A percentile compares a stretch with the other conserved stretches of the same genome.
Conservation (phyloP, 64 coral and sea anemone species). For the Exaiptasia diaphana region DNA sequence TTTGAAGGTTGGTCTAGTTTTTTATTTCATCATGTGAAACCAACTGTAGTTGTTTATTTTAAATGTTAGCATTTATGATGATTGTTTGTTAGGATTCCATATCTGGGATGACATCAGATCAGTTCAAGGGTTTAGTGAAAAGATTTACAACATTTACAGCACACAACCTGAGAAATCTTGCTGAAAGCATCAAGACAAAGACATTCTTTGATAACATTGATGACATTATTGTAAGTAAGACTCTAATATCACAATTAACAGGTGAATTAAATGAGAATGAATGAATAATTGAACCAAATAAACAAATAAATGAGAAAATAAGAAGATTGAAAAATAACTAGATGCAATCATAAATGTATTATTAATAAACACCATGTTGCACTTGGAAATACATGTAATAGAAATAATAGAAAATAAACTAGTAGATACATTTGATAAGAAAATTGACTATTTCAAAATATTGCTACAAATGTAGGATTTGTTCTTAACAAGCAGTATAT, state of each 20-base stretch:
- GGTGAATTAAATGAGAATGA: too few species aligned
- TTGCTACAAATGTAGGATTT: too few species aligned
- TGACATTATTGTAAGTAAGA: conserved; percentile 36
- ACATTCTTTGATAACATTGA: conserved; percentile 67
- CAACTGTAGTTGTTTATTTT: not conserved
- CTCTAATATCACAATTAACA: too few species aligned
- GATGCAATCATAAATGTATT: too few species aligned
- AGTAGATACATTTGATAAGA: too few species aligned
- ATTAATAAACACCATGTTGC: too few species aligned
- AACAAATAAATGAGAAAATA: conserved; percentile 23
- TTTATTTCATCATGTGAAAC: not conserved
- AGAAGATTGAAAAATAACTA: too few species aligned
- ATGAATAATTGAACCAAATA: too few species aligned
- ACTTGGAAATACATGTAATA: too few species aligned
- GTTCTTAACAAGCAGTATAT: too few species aligned
- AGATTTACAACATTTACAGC: conserved; percentile 62
- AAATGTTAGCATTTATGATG: not conserved
- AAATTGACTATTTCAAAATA: too few species aligned
- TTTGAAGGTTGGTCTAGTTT: conserved; percentile 23
- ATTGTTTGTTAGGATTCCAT: conserved; percentile 36
- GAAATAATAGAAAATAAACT: too few species aligned
- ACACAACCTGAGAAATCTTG: conserved; percentile 66
- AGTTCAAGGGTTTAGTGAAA: conserved; percentile 63
- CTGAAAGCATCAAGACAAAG: conserved; percentile 54
- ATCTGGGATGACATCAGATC: conserved; percentile 51